These are phyloP conservation scores for Aulostomus chinensis DNA, from an alignment of 2,797 vertebrate genomes.

Conservation along the genomic window DNA sequence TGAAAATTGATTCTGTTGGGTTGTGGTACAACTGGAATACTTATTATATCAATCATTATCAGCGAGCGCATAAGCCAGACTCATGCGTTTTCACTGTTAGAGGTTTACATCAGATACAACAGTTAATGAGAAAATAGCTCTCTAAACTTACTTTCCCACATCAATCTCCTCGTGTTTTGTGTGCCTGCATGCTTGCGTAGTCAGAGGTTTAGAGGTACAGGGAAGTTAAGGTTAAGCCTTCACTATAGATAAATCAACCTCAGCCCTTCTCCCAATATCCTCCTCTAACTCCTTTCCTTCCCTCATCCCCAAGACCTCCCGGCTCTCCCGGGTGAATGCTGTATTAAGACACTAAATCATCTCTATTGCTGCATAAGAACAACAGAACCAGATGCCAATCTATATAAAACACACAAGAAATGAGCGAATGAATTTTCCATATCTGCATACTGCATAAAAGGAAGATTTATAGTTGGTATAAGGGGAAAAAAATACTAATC, in stretches of 20 bases:
- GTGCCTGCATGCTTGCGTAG: conserved; percentile 27
- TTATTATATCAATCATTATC: too few species aligned
- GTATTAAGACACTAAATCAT: conserved; percentile 60
- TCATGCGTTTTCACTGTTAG: too few species aligned
- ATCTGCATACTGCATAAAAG: too few species aligned
- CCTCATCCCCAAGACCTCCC: conserved; percentile 55
- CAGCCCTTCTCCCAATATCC: conserved; percentile 30
- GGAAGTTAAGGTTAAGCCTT: conserved; percentile 52
- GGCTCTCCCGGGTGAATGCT: conserved; percentile 29
- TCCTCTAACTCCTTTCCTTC: conserved; percentile 34
- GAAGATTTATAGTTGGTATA: too few species aligned
- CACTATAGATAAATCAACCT: conserved; percentile 57
- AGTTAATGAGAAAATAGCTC: conserved; percentile 17
- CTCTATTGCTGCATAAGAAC: conserved; percentile 17
- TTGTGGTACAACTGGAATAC: too few species aligned
- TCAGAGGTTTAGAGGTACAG: conserved; percentile 35
- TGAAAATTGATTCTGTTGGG: too few species aligned
- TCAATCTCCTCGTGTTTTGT: conserved; percentile 39
- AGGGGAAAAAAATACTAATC: too few species aligned
- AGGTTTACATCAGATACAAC: conserved; percentile 13
- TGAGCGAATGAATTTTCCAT: too few species aligned
- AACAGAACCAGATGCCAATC: too few species aligned
- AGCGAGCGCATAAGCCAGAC: too few species aligned
- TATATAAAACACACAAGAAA: too few species aligned
- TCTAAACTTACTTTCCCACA: conserved; percentile 33